phyloP scores from a whole-genome alignment of 1,140 invertebrate species.

The Argopecten irradians region DNA sequence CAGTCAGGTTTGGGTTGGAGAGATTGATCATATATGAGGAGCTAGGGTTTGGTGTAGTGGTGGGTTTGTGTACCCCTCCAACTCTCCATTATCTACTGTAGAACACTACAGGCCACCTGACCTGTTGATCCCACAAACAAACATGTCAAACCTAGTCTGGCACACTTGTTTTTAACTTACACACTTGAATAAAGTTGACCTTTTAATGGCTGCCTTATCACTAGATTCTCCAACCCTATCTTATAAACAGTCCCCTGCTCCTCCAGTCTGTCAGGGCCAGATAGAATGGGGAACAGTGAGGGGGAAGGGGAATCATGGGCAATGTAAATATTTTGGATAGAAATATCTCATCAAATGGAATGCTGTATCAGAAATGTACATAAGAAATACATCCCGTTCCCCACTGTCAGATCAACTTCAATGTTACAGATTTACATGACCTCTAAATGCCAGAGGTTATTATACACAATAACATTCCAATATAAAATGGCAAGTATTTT shows the following conservation, averaged over 20 bases:
- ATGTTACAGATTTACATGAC: neutral
- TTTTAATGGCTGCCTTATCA: constrained; percentile 4
- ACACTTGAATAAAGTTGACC: neutral
- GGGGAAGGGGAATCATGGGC: neutral
- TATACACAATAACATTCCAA: neutral
- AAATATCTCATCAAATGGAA: neutral
- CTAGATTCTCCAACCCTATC: neutral
- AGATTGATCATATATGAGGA: neutral
- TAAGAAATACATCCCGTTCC: neutral
- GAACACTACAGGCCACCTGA: neutral
- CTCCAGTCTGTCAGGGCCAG: neutral
- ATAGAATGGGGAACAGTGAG: neutral
- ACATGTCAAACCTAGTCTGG: neutral
- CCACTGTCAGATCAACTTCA: neutral
- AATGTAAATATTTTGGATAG: neutral
- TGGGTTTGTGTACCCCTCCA: neutral
- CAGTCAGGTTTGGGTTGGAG: neutral
- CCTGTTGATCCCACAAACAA: neutral
- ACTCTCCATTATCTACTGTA: neutral
- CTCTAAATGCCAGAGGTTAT: neutral
- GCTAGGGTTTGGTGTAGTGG: neutral
- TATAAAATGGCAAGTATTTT: constrained; percentile 23
- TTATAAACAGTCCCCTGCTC: neutral
- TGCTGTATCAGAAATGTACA: neutral
- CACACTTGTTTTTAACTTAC: constrained; percentile 16